Percentiles rank a stretch among this genome's conserved stretches.
These are phyloP conservation scores for Hippasteria phrygiana DNA, from an alignment of 53 echinoderm and acorn worm species.

Conservation along the genomic window DNA sequence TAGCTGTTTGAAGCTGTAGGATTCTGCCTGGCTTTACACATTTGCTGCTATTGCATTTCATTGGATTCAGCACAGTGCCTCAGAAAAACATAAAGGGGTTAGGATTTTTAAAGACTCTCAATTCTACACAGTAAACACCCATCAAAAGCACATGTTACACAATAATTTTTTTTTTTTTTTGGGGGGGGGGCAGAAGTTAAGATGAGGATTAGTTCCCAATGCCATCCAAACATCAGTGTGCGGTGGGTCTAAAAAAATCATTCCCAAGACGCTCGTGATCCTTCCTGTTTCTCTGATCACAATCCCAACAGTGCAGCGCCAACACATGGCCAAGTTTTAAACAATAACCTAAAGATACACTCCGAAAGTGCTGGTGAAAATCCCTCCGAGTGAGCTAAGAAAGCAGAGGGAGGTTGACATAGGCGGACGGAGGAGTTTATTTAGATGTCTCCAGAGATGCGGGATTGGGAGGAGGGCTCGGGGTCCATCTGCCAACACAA, in stretches of 20 bases:
- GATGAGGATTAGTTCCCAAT: constrained; percentile 2
- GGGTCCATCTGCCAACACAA: constrained; percentile 41
- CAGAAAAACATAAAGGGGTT: too few relatives aligned
- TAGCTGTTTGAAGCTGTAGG: too few relatives aligned
- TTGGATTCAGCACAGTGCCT: too few relatives aligned
- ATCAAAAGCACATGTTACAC: too few relatives aligned
- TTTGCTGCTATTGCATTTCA: too few relatives aligned
- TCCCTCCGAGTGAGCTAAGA: constrained; percentile 53
- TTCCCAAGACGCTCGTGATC: constrained; percentile 8
- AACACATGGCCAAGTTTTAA: constrained; percentile 37
- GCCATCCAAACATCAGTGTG: constrained; percentile 17
- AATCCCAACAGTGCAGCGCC: background rate
- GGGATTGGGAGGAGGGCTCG: constrained; percentile 7
- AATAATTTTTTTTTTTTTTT: background rate
- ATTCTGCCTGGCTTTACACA: too few relatives aligned
- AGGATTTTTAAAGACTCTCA: too few relatives aligned
- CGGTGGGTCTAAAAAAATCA: constrained; percentile 40
- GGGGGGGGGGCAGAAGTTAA: constrained; percentile 2
- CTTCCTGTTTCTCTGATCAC: constrained; percentile 11
- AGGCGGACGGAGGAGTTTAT: constrained; percentile 48
- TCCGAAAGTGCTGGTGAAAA: constrained; percentile 49
- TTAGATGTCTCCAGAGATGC: constrained; percentile 47
- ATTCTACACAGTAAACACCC: too few relatives aligned
- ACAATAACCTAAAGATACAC: constrained; percentile 60
- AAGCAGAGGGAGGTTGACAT: constrained; percentile 51